Evolutionary conservation across 2,797 vertebrate genomes (phyloP), one percentile per base, ranked within the genome.

Genomic region (Catamblyrhynchus diadema): DNA sequence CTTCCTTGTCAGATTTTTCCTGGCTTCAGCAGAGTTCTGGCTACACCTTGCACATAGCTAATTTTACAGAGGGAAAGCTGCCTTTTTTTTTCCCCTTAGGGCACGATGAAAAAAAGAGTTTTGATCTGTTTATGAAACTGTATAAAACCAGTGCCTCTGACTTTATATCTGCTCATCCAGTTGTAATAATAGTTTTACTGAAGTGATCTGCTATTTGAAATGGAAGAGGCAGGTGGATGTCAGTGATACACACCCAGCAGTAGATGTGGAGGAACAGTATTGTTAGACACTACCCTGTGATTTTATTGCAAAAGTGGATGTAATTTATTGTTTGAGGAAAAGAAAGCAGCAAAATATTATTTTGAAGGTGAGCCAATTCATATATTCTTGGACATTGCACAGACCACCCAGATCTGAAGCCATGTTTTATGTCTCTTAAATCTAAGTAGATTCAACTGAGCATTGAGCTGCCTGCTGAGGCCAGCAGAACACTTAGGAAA

Each of bases 381-480:
- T 96, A 59, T 97, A 90, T 96, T 97, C 66, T 81, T 96, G 95
- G 88, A 95, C 62, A 50, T 90, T 92, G 66, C 42, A 53, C 85
- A 96, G 97, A 95, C 97, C 97, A 97, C 97, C 95, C 96, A 97
- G 65, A 67, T 75, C 72, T 94, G 77, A 94, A 94, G 64, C 65
- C 35, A 12, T 88, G 78, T 81, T 97, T 97, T 97, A 88, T 30
- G 25, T 93, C 92, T 96, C 64, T 88, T 75, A 94, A 95, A 82
- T 86, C 70, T 95, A 48, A 96, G 95, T 94, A 88, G 81, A 81
- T 69, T 96, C 50, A 93, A 32, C 77, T 35, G 60, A 90, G 82
- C 54, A 62, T 70, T 90, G 51, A 93, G 18, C 54, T 94, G 91
- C 93, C 95, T 94, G 64, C 51, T 27, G 54, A 73, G 74, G 89